Evolutionary conservation across 2,797 vertebrate genomes (phyloP), one percentile per base, ranked within the genome.

Genomic region (Todus mexicanus): DNA sequence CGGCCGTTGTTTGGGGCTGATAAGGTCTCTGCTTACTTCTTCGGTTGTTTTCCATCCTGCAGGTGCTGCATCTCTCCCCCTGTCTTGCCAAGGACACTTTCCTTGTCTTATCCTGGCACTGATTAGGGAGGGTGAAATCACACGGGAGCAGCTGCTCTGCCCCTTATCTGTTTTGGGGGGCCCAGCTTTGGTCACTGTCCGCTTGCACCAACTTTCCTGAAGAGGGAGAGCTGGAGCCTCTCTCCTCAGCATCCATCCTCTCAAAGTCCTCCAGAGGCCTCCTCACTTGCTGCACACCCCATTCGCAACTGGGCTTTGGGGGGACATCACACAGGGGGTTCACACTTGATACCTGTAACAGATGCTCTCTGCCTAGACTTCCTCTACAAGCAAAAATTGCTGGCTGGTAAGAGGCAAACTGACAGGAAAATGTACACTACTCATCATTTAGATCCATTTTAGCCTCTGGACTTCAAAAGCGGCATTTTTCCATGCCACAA

Each of bases 201-300:
- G 50, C 40, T 93, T 91, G 7, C 87, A 80, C 23, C 65, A 40
- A 56, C 48, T 57, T 78, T n/a, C 96, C 96, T 84, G 65, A 85
- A 95, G 96, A 92, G 96, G 96, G 96, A 92, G 91, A 94, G 33
- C 93, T 94, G 63, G 87, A 93, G 86, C 84, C 59, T 87, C 12
- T 69, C 4, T 26, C n/a, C 29, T 16, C 42, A 54, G 23, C 2
- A 9, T 65, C 70, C 70, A 15, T 27, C n/a, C 45, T 69, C 13
- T 33, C 33, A 7, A 50, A 72, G 15, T 1, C 23, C 53, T 48
- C 13, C 42, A 0, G 1, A 1, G 33, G 10, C 31, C n/a, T 29
- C 59, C 31, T 64, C 45, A 33, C 37, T 87, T 64, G 22, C 37
- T 56, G 42, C 51, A 33, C 27, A 57, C 12, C 5, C 38, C 6